Base-by-base conservation (phyloP, 2,888 invertebrate species). In the Cephonodes hylas region DNA sequence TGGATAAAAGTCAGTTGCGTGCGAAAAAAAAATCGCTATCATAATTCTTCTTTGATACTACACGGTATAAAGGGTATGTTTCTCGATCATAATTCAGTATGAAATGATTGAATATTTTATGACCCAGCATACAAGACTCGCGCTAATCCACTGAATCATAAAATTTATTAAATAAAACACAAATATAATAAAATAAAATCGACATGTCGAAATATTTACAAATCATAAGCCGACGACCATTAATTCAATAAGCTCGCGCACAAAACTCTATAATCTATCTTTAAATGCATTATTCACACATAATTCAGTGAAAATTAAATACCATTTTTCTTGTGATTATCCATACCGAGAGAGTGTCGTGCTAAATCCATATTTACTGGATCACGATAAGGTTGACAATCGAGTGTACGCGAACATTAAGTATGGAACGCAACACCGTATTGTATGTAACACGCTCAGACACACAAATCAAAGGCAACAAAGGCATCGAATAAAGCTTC, bases 401-500 rank as follows among this genome's bases (percentile, higher is more conserved):
- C 63, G 66, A 62, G 59, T 72, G 63, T 44, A 42, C 31, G 63
- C 66, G 58, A 64, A 61, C 64, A 68, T 67, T 66, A 63, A 63
- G 62, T 62, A 74, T 69, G 70, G 69, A 75, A 74, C 65, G 73
- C 78, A 77, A 76, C 75, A 73, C 74, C 63, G 78, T 76, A 79
- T 79, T 84, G 83, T 86, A 78, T 82, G 82, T 81, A 79, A 83
- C 79, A 85, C 80, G 83, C 76, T 79, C 84, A 83, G 79, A 79
- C 79, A 82, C 84, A 89, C 90, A 90, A 91, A 90, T 91, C 91
- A 89, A 76, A 80, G 61, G 71, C 74, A 81, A 89, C 89, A 90
- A 89, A 84, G 79, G 79, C 72, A 69, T 79, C 81, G 82, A 83
- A 88, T 88, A 89, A 88, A 83, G 85, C 77, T 77, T 80, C 78